These are phyloP conservation scores for Brachycybe producta DNA, from an alignment of 2,888 invertebrate species.

Conservation along the genomic window DNA sequence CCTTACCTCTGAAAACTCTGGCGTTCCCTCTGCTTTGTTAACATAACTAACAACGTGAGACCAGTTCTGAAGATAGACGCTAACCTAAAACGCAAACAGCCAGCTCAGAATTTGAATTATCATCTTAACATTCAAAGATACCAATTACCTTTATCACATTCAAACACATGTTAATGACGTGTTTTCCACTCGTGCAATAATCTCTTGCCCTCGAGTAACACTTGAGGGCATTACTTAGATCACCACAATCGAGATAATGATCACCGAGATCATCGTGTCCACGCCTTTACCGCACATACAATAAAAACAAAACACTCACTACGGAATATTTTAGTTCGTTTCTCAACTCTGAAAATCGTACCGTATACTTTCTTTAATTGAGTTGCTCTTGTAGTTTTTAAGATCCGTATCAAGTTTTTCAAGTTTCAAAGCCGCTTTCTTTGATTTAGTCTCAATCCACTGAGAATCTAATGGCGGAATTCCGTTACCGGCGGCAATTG, in stretches of 20 bases:
- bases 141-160: conserved; percentile 86
- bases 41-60: conserved; percentile 94
- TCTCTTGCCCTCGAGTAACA: conserved; percentile 95
- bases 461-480: conserved; percentile 69
- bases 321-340: background rate
- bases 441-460: conserved; percentile 87
- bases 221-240: conserved; percentile 88
- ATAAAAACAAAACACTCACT: background rate
- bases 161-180: conserved; percentile 95
- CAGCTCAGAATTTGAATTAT: background rate
- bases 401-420: conserved; percentile 94
- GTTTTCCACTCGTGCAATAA: conserved; percentile 96
- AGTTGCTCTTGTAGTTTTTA: conserved; percentile 96
- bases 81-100: conserved; percentile 40
- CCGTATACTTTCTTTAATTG: conserved; percentile 86
- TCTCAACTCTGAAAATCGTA: conserved; percentile 21
- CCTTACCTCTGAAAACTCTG: conserved; percentile 52
- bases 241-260: conserved; percentile 93
- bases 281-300: conserved; percentile 44
- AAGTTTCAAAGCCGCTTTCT: conserved; percentile 86
- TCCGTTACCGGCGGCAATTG: conserved; percentile 44
- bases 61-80: conserved; percentile 95
- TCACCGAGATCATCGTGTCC: conserved; percentile 98
- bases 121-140: background rate
- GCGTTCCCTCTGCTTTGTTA: conserved; percentile 87